Base-by-base conservation (phyloP, 1,140 invertebrate species). In the Hydropsyche tenuis region DNA sequence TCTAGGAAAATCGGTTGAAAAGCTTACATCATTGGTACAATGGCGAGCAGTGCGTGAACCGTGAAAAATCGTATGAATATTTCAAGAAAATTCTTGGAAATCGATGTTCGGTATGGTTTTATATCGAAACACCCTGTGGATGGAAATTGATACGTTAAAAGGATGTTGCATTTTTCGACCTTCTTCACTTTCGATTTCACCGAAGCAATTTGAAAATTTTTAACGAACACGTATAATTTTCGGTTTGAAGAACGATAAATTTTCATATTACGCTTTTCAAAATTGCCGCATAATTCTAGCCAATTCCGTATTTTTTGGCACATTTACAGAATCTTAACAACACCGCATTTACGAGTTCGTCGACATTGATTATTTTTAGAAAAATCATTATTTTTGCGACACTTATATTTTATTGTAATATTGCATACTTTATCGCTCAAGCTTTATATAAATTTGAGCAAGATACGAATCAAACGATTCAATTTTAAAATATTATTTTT, bases 281-380 rank as follows among this genome's bases (percentile, higher is more conserved):
- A 37, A 4, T 37, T 37, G 3, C 3, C 30, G 9, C 30, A 37
- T 37, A 37, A 56, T 46, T 46, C n/a, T n/a, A 43, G 56, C 43
- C 53, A 51, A 70, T 74, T 74, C 48, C 25, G 46, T 48, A 65
- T 74, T 74, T 69, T 75, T 60, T 71, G 69, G 73, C 45, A n/a
- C 51, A 48, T 66, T 46, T 45, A 70, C 46, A 63, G 48, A 69
- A 70, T 60, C 42, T 23, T 63, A 43, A 20, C 56, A 42, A 75
- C 69, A 70, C 68, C 12, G 5, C 14, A 51, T 16, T 51, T 5
- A 51, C 14, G 30, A 37, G 30, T 37, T 9, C 30, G 9, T 25
- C 7, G 18, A 56, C 23, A 25, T 25, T 23, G 23, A 25, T 14
- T 25, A 22, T 60, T 60, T 25, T 60, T 60, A 22, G 16, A 53